These are phyloP conservation scores for Oligia latruncula DNA, from an alignment of 2,888 invertebrate genomes.

Conservation along the genomic window DNA sequence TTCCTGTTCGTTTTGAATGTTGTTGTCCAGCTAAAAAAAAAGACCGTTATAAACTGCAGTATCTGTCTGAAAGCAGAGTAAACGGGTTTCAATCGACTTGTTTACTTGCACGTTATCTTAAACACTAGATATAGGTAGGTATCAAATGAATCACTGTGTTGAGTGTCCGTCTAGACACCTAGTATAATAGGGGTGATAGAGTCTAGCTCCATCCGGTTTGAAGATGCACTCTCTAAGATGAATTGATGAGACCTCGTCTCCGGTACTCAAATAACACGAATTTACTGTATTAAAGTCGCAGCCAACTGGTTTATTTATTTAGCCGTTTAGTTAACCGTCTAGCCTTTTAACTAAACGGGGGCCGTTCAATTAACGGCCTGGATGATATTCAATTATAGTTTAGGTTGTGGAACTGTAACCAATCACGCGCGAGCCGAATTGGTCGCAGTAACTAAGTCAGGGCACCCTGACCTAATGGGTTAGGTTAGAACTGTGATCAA, in stretches of 20 bases:
- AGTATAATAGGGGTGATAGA: constrained; percentile 21
- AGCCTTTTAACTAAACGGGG: no score
- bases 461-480: no score
- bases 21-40: background rate
- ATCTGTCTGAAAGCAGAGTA: constrained; percentile 7
- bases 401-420: no score
- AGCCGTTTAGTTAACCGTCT: no score
- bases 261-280: background rate
- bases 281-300: background rate
- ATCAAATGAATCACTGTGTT: constrained; percentile 44
- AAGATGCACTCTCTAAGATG: constrained; percentile 1
- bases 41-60: constrained; percentile 4
- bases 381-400: no score
- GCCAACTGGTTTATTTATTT: no score
- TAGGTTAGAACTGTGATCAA: no score
- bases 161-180: constrained; percentile 36
- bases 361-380: no score
- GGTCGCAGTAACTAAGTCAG: no score
- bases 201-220: constrained; percentile 8
- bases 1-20: no score
- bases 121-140: background rate
- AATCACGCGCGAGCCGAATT: no score
- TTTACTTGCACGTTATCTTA: constrained; percentile 42
- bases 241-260: background rate
- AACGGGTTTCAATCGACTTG: constrained; percentile 27